phyloP scores from a whole-genome alignment of 2,113 vertebrate species.

The Heterochromis multidens region DNA sequence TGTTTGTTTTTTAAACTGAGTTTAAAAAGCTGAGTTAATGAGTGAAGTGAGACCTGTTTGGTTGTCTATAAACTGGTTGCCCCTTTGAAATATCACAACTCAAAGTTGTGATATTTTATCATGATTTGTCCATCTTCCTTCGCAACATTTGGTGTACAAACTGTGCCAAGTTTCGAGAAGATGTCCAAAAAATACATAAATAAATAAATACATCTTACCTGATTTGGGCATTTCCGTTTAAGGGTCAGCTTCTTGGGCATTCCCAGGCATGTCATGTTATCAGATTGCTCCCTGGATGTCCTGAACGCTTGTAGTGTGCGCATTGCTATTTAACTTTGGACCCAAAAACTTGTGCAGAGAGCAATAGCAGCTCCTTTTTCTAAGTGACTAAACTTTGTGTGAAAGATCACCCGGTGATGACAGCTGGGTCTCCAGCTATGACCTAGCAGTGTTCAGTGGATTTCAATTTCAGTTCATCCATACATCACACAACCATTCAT shows the following conservation, averaged over 20 bases:
- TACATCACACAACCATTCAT: fast-evolving
- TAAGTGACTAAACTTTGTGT: fast-evolving
- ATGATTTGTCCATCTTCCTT: not conserved
- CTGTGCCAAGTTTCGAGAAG: not conserved
- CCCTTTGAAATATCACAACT: not conserved
- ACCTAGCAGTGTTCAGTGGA: not conserved
- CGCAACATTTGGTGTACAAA: not conserved
- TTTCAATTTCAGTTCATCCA: not conserved
- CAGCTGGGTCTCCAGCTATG: not conserved
- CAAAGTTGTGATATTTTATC: too few relatives aligned
- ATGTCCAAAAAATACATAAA: not conserved
- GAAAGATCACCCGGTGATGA: fast-evolving
- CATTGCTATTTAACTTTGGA: fast-evolving
- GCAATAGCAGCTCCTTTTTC: not conserved
- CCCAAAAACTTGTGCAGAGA: too few relatives aligned
- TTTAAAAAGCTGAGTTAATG: not conserved
- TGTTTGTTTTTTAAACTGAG: not conserved
- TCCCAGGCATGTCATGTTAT: not conserved
- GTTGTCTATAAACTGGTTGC: not conserved
- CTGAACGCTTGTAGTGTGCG: fast-evolving
- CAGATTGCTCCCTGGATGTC: not conserved
- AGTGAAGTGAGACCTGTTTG: not conserved
- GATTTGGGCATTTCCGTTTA: not conserved
- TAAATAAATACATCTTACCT: not conserved
- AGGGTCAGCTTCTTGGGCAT: not conserved